These are phyloP conservation scores for Acromyrmex echinatior DNA, from an alignment of 1,140 invertebrate species.

Conservation along the genomic window DNA sequence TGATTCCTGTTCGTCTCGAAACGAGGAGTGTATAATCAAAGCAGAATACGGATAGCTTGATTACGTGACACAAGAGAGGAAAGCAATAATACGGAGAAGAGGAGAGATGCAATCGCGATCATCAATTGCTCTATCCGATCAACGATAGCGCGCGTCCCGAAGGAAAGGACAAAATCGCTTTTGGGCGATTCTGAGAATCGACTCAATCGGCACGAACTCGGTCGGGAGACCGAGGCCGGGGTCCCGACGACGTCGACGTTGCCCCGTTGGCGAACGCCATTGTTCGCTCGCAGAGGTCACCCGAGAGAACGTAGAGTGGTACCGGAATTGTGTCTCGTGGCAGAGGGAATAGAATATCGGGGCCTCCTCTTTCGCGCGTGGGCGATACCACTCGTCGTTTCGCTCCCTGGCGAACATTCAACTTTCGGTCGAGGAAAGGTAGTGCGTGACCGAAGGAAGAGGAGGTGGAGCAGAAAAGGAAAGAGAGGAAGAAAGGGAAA, in stretches of 20 bases:
- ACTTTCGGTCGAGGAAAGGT: conserved; percentile 32
- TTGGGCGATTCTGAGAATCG: not conserved
- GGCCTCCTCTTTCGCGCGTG: not conserved
- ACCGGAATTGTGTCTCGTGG: conserved; percentile 9
- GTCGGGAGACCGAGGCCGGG: not conserved
- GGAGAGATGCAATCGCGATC: not conserved
- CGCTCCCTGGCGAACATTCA: conserved; percentile 30
- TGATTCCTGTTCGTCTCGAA: too few relatives aligned
- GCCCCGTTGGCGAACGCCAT: conserved; percentile 59
- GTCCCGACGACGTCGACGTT: not conserved
- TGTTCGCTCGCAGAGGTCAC: conserved; percentile 63
- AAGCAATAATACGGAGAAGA: not conserved
- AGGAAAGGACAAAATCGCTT: not conserved
- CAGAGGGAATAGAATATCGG: not conserved
- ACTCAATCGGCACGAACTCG: not conserved
- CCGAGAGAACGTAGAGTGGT: conserved; percentile 30
- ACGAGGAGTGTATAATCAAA: too few relatives aligned
- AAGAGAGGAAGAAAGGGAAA: not conserved
- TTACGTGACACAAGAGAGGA: too few relatives aligned
- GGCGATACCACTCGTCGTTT: conserved; percentile 34
- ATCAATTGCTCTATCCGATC: too few relatives aligned
- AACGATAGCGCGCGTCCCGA: not conserved
- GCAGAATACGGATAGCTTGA: too few relatives aligned
- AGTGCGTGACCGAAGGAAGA: conserved; percentile 27
- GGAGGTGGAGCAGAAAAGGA: conserved; percentile 16